These are phyloP conservation scores for Patella depressa DNA, from an alignment of 2,888 invertebrate genomes.

Conservation along the genomic window DNA sequence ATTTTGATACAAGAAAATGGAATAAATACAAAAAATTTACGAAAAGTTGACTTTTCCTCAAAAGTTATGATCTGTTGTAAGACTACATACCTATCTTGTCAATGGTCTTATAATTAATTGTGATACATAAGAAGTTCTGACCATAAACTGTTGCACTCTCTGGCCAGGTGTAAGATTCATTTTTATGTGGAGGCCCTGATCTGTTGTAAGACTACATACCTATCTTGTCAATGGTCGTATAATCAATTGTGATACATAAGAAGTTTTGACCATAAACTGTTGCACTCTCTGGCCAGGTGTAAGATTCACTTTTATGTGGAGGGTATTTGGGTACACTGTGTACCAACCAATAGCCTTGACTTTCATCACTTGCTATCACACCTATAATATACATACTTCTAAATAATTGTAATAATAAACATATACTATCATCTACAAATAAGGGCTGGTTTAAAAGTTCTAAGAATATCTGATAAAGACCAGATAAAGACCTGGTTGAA, in stretches of 20 bases:
- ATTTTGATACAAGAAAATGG: no score
- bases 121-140: constrained; percentile 90
- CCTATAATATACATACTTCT: background rate
- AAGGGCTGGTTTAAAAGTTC: no score
- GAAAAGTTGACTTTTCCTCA: no score
- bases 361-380: constrained; percentile 69
- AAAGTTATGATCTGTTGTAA: no score
- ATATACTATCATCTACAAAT: no score
- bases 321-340: constrained; percentile 95
- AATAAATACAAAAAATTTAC: no score
- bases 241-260: constrained; percentile 85
- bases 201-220: constrained; percentile 71
- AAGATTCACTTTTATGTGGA: constrained; percentile 68
- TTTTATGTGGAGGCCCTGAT: constrained; percentile 75
- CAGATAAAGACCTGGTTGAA: no score
- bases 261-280: constrained; percentile 87
- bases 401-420: background rate
- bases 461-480: no score
- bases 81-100: constrained; percentile 78
- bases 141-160: constrained; percentile 82
- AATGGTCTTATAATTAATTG: constrained; percentile 79
- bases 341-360: constrained; percentile 87
- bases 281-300: constrained; percentile 82
- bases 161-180: constrained; percentile 77
- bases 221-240: constrained; percentile 79